Conservation (phyloP, 2,888 invertebrate genomes). For the Eupeodes latifasciatus region DNA sequence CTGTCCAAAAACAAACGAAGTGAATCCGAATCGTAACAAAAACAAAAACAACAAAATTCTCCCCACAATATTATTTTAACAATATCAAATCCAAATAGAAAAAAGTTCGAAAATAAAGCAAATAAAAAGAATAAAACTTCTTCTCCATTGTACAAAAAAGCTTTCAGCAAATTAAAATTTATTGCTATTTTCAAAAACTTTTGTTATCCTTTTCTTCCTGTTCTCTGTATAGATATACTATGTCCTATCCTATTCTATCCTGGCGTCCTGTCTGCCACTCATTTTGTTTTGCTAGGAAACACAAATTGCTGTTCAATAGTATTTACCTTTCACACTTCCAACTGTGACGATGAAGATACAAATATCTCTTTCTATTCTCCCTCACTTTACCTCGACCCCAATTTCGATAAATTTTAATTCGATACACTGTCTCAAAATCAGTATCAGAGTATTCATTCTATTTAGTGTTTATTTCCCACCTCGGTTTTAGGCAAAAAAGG, state of each 20-base stretch:
- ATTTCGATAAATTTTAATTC: slow-evolving; percentile 62
- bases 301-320: slow-evolving; percentile 25
- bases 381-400: neutral
- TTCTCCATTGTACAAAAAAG: slow-evolving; percentile 49
- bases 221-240: no score
- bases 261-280: slow-evolving; percentile 26
- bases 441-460: neutral
- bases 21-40: no score
- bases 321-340: slow-evolving; percentile 27
- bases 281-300: neutral
- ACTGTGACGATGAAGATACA: neutral
- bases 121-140: neutral
- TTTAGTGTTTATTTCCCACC: slow-evolving; percentile 35
- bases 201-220: slow-evolving; percentile 31
- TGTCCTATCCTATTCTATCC: no score
- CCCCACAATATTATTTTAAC: no score
- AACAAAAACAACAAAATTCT: no score
- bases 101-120: neutral
- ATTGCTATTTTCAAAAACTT: slow-evolving; percentile 56
- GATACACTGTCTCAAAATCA: slow-evolving; percentile 46
- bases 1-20: no score
- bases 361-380: neutral
- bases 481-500: slow-evolving; percentile 12
- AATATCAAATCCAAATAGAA: no score
- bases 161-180: slow-evolving; percentile 69